Base-by-base conservation (phyloP, 1,140 invertebrate genomes). In the Whitmania pigra region DNA sequence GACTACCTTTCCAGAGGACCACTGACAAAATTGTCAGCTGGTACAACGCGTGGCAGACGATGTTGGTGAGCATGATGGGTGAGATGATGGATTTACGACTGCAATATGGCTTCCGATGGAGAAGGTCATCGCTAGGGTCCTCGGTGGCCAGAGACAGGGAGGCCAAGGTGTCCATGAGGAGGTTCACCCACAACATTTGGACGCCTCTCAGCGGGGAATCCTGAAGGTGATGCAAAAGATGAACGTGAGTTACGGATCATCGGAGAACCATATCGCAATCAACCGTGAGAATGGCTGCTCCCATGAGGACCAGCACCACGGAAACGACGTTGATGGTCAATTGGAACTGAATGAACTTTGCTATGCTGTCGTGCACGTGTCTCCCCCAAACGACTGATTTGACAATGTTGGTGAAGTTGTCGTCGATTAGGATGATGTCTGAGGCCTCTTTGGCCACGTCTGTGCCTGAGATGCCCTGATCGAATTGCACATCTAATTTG, bases 351-450 rank as follows among this genome's bases (percentile, higher is more conserved):
- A 88, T 84, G 6, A 79, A 80, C 73, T 83, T 83, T 78, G 87
- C 87, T 70, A 87, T 78, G 77, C 87, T 88, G 76, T 87, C 87
- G 77, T 87, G 88, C 78, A 87, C 87, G 29, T 60, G 57, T 73
- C 96, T 90, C 75, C 83, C 96, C 83, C 76, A 70, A 29, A 70
- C 69, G 68, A 99, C 94, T 76, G 96, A 96, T 76, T 94, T 97
- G n/a, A 99, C 96, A 84, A 99, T 99, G 18, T 95, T 98, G 54
- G 95, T 94, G 84, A 99, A 99, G 85, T 99, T 99, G 83, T 99
- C 96, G 82, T 99, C 95, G 71, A 99, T 85, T 76, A 99, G 85
- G 80, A 99, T 98, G 95, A 99, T 98, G 86, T 99, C 96, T 78
- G 96, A 96, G 69, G 96, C 96, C 87, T 99, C 94, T 84, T 99